Percentiles rank a stretch among this genome's conserved stretches.
These are phyloP conservation scores for Aphidoletes aphidimyza DNA, from an alignment of 2,888 invertebrate genomes.

Conservation along the genomic window DNA sequence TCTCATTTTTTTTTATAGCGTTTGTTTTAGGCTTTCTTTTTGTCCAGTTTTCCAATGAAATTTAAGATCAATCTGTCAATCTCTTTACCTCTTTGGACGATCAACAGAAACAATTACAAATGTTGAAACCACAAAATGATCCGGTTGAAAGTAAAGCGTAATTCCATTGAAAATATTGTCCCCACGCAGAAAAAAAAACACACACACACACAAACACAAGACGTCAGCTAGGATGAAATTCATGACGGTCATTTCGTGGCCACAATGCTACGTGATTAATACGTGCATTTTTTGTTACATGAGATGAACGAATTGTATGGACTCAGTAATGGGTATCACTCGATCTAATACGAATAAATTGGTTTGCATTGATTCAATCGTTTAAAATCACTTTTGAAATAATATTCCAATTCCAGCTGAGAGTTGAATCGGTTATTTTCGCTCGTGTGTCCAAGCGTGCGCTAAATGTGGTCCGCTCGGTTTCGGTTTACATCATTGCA, in stretches of 20 bases:
- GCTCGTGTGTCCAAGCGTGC: neutral
- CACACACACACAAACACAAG: neutral
- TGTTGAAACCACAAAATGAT: too few species aligned
- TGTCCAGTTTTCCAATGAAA: too few species aligned
- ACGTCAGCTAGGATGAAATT: neutral
- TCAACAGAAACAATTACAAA: too few species aligned
- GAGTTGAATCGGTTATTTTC: neutral
- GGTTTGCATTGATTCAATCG: conserved; percentile 2
- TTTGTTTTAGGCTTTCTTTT: too few species aligned
- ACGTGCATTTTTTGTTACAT: too few species aligned
- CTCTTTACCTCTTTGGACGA: too few species aligned
- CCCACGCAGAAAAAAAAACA: neutral
- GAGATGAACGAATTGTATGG: too few species aligned
- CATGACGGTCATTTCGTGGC: neutral
- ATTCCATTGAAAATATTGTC: conserved; percentile 30
- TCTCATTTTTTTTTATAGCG: neutral
- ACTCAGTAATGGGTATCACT: too few species aligned
- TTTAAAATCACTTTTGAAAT: too few species aligned
- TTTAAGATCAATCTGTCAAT: too few species aligned
- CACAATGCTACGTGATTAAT: neutral
- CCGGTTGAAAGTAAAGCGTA: neutral
- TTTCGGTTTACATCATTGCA: conserved; percentile 6
- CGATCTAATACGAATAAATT: conserved; percentile 26
- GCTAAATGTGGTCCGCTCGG: neutral
- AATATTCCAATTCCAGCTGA: neutral